Evolutionary conservation across 2,113 vertebrate genomes (phyloP).

Genomic region (Rhipidura dahli): DNA sequence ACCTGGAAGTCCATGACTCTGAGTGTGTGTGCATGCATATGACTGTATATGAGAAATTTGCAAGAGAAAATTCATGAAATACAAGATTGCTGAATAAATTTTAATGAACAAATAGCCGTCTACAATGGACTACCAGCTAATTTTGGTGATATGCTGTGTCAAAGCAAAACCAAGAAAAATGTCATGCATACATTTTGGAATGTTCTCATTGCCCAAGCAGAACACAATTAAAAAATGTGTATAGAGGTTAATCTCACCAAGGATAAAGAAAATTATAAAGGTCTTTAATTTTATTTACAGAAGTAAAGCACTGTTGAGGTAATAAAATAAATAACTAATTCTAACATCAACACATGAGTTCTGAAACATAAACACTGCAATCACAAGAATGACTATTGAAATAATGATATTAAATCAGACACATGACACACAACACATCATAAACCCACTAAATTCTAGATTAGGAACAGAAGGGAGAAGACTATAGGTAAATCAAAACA

Average conservation of each 20-base stretch:
- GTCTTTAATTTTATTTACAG: background rate
- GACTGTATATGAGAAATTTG: background rate
- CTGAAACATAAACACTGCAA: background rate
- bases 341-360: background rate
- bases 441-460: background rate
- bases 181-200: background rate
- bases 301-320: background rate
- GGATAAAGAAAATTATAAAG: conserved; percentile 22
- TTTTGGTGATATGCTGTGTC: background rate
- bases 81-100: conserved; percentile 40
- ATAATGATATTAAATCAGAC: conserved; percentile 33
- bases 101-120: conserved; percentile 30
- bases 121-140: background rate
- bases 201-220: conserved; percentile 42
- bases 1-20: background rate
- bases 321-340: conserved; percentile 13
- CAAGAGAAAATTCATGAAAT: conserved; percentile 30
- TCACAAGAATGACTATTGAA: background rate
- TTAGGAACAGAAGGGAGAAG: conserved; percentile 13
- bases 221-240: conserved; percentile 31
- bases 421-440: background rate
- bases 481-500: conserved; percentile 35
- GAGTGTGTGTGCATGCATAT: background rate
- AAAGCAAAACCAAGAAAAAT: conserved; percentile 38
- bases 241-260: conserved; percentile 39